Evolutionary conservation across 2,113 vertebrate species (phyloP), one percentile per base, ranked within the genome.

Genomic region (Mus pahari): DNA sequence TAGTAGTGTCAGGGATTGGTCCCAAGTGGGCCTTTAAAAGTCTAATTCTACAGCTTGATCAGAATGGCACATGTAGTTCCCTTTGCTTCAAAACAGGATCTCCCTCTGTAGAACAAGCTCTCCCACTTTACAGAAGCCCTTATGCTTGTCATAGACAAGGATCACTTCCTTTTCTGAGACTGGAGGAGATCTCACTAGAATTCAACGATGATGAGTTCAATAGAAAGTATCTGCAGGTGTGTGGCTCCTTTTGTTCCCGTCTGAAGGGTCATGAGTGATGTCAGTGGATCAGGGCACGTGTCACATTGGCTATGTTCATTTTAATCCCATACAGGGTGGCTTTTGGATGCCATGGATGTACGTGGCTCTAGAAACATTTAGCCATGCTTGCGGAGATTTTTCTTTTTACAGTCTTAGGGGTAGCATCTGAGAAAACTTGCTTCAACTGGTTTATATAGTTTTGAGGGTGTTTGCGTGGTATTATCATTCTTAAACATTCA

Each of bases 391-490:
- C 3, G 53, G 86, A 96, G 45, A 36, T 82, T 89, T 66, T 4
- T 12, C 81, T 86, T 19, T 33, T 94, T 95, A 79, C 24, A 88
- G 73, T 91, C 36, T 89, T 78, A 78, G 1, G 36, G 68, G 33
- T 90, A 58, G 62, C 58, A 55, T 17, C 53, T 75, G 33, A 70
- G 60, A 60, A 94, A 89, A 89, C 88, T 71, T 91, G 2, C 82
- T 96, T 97, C 77, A 53, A 94, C 73, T 82, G 79, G 24, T 45
- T 92, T 93, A 50, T 93, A 50, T 91, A 33, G 13, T 90, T 92
- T 84, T 45, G 45, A 64, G 77, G 11, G 42, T 83, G 94, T 95
- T 96, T 55, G 11, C 73, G 19, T 84, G 26, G 48, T 68, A 64
- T 84, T 88, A 50, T 42, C 36, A 10, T 66, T 94, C 53, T 84